These are phyloP conservation scores for Ictidomys tridecemlineatus DNA, from an alignment of 2,113 vertebrate species.

Conservation along the genomic window DNA sequence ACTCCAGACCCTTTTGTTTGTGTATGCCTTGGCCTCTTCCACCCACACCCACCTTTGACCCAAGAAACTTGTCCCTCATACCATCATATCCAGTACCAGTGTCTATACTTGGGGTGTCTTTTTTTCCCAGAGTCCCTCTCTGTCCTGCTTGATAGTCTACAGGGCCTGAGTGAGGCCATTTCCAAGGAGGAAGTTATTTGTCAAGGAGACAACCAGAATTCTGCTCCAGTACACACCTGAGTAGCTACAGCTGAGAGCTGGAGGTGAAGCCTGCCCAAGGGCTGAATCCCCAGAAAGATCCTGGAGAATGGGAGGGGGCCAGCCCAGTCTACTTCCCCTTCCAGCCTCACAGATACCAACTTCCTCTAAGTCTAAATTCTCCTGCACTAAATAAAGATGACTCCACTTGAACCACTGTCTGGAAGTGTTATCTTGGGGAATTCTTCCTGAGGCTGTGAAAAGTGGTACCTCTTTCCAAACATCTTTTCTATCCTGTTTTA, in stretches of 20 bases:
- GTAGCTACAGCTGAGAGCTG: background rate
- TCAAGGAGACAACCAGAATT: conserved; percentile 49
- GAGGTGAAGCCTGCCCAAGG: background rate
- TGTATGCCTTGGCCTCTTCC: background rate
- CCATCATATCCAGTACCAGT: rapidly evolving
- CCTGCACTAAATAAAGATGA: conserved; percentile 71
- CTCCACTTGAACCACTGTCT: background rate
- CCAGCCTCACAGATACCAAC: background rate
- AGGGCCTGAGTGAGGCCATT: conserved; percentile 84
- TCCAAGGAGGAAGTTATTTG: conserved; percentile 76
- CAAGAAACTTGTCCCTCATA: background rate
- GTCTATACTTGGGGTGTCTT: background rate
- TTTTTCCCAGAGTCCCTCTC: conserved; percentile 78
- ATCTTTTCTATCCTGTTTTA: background rate
- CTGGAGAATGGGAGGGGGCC: background rate
- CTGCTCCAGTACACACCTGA: background rate
- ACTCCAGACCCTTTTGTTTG: background rate
- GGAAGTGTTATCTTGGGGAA: background rate
- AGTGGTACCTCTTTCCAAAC: background rate
- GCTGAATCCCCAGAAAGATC: background rate
- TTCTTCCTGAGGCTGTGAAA: background rate
- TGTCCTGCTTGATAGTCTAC: conserved; percentile 82
- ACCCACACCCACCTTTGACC: background rate
- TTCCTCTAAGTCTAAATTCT: background rate
- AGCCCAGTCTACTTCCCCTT: background rate